Evolutionary conservation across 35 echinoderm and acorn worm genomes (phyloP).

Genomic region (Apostichopus japonicus): DNA sequence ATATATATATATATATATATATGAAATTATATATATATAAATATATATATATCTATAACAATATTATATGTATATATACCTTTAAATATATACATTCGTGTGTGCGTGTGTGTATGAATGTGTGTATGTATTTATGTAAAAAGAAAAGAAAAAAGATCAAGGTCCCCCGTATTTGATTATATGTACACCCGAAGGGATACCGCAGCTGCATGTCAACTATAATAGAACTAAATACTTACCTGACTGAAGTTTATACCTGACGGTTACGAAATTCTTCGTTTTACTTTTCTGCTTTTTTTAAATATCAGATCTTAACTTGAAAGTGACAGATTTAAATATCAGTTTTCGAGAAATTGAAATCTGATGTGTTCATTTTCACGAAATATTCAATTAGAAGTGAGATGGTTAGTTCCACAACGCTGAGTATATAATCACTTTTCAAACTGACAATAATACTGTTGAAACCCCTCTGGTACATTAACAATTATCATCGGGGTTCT

Average conservation of each 20-base stretch:
- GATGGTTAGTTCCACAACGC: neutral
- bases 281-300: neutral
- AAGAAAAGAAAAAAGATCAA: neutral
- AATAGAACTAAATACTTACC: neutral
- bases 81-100: too few species aligned
- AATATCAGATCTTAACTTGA: neutral
- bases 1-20: too few species aligned
- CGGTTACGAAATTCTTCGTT: neutral
- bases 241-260: neutral
- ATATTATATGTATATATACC: too few species aligned
- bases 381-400: neutral
- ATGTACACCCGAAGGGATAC: neutral
- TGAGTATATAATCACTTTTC: neutral
- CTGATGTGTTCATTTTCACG: neutral
- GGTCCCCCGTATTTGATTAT: neutral
- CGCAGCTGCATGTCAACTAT: neutral
- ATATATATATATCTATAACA: too few species aligned
- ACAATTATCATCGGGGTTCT: too few species aligned
- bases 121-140: too few species aligned
- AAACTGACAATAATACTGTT: neutral
- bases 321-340: constrained; percentile 8
- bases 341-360: neutral
- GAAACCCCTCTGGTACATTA: too few species aligned
- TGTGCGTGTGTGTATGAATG: too few species aligned
- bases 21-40: too few species aligned